Evolutionary conservation across 2,113 vertebrate genomes (phyloP), one percentile per base, ranked within the genome.

Genomic region (Aleadryas rufinucha): DNA sequence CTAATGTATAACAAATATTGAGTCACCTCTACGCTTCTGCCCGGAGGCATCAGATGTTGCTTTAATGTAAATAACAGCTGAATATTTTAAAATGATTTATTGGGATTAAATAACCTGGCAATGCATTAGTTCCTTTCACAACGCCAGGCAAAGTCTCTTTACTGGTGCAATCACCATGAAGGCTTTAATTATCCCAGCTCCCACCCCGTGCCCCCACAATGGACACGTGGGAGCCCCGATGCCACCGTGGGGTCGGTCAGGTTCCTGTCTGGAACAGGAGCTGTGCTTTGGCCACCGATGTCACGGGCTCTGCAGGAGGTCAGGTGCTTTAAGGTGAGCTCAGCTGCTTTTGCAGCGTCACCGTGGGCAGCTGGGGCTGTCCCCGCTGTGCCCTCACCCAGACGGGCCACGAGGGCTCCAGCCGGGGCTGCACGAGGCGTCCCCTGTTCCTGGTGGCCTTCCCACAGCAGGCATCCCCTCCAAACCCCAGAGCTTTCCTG

Each of bases 1-100:
- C 87, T 95, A 93, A 96, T 54, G 93, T 39, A 70, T 33, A 76
- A 87, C 95, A 92, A 92, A 96, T 96, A 96, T 94, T 96, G 95
- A 94, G 86, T 54, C 93, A 90, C 76, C 75, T 84, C 79, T 28
- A 1, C 1, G 2, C 27, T 83, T 86, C 87, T 47, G 28, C 85
- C 82, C 6, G 1, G 71, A 84, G 87, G 84, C 95, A 80, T 90
- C 87, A 91, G 87, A 41, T 74, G 42, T 37, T 83, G 56, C 64
- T 88, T 85, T 85, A 91, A 78, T 91, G 93, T 94, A 90, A 97
- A 90, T 92, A 96, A 50, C 90, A 92, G 90, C 63, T 63, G 90
- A 93, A 86, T 96, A 88, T 78, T 86, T 94, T 15, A 0, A 65
- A 63, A 63, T 95, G 39, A 92, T 96, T 93, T 92, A 96, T 91